Percentiles rank a stretch among this genome's conserved stretches.
phyloP scores from a whole-genome alignment of 2,113 vertebrate species.

The Hippocampus guttulatus region DNA sequence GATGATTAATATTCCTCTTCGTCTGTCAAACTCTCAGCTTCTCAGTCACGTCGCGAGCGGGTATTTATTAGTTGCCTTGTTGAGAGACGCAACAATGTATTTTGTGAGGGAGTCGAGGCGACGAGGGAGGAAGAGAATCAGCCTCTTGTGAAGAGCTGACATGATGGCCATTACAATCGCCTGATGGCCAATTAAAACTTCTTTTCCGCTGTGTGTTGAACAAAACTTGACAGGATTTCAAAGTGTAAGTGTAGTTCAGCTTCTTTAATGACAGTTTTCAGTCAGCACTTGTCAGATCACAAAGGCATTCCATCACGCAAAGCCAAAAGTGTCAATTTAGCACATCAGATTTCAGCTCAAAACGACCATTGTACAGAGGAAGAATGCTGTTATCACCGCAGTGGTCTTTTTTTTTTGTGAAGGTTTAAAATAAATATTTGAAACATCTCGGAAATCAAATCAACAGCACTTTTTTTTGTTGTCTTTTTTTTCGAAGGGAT shows the following conservation, averaged over 20 bases:
- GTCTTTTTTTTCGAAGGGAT: background rate
- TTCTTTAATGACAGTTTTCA: constrained; percentile 50
- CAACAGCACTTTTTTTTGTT: background rate
- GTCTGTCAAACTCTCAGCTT: constrained; percentile 2
- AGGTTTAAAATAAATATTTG: constrained; percentile 26
- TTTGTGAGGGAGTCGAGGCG: constrained; percentile 10
- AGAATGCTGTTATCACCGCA: constrained; percentile 26
- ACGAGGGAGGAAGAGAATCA: constrained; percentile 15
- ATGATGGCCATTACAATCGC: constrained; percentile 42
- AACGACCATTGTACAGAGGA: constrained; percentile 19
- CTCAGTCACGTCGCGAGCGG: background rate
- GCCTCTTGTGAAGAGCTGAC: constrained; percentile 27
- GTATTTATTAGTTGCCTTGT: background rate
- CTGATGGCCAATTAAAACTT: constrained; percentile 60
- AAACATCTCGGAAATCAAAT: constrained; percentile 1
- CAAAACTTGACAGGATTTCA: constrained; percentile 32
- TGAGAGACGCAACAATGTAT: constrained; percentile 2
- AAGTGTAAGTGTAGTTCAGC: constrained; percentile 34
- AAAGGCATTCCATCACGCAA: constrained; percentile 31
- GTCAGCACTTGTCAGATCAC: constrained; percentile 41
- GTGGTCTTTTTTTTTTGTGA: constrained; percentile 14
- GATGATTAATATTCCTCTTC: background rate
- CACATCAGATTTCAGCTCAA: constrained; percentile 29
- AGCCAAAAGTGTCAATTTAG: constrained; percentile 46
- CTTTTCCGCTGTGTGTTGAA: constrained; percentile 31